phyloP scores from a whole-genome alignment of 2,797 vertebrate genomes.

The Pempheris klunzingeri region DNA sequence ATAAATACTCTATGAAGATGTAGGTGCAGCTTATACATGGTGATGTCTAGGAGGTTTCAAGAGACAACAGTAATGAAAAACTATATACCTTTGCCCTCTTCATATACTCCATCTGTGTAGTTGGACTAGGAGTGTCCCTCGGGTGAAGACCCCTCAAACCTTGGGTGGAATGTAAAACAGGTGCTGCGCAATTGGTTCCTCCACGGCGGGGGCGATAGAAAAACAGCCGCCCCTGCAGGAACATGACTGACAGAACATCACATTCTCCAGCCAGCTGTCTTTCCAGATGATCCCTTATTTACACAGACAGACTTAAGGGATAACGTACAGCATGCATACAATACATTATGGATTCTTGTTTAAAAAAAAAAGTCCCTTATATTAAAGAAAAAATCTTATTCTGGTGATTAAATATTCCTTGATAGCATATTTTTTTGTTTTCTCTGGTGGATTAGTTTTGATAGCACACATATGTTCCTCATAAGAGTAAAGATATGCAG shows the following conservation, averaged over 20 bases:
- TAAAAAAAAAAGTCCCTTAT: background rate
- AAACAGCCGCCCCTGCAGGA: constrained; percentile 79
- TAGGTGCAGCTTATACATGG: background rate
- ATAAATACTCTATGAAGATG: background rate
- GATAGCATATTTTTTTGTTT: constrained; percentile 16
- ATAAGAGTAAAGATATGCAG: constrained; percentile 33
- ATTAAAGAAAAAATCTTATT: background rate
- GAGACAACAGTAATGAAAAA: constrained; percentile 16
- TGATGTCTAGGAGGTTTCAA: constrained; percentile 9
- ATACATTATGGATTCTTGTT: constrained; percentile 16
- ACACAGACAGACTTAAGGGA: constrained; percentile 51
- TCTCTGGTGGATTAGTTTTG: constrained; percentile 19
- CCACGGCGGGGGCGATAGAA: constrained; percentile 67
- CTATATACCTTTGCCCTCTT: constrained; percentile 32
- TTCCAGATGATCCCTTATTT: constrained; percentile 71
- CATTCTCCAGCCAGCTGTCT: constrained; percentile 82
- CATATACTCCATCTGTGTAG: constrained; percentile 44
- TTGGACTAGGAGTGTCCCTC: constrained; percentile 48
- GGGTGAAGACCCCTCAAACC: constrained; percentile 60
- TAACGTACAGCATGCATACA: constrained; percentile 44
- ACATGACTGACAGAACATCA: constrained; percentile 79
- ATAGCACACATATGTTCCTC: constrained; percentile 25
- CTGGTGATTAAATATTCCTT: background rate
- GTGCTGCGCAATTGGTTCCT: constrained; percentile 81
- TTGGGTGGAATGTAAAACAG: constrained; percentile 85